These are phyloP conservation scores for Melanogrammus aeglefinus DNA, from an alignment of 2,797 vertebrate genomes.

Conservation along the genomic window DNA sequence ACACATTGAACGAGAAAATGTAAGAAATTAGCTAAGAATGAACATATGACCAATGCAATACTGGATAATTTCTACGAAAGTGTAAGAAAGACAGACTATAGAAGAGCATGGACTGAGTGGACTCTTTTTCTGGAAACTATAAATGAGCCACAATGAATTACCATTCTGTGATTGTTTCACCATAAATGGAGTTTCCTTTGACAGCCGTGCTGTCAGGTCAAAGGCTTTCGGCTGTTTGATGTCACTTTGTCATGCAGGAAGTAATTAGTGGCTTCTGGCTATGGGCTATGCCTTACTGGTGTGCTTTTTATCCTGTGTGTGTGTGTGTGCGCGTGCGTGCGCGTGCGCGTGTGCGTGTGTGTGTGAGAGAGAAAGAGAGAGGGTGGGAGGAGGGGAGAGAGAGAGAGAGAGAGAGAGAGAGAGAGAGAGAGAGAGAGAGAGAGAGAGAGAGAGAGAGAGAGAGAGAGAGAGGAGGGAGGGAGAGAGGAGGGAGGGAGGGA, in stretches of 20 bases:
- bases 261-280: not conserved
- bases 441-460: too few relatives aligned
- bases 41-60: not conserved
- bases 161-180: not conserved
- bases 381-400: too few relatives aligned
- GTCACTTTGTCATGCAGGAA: not conserved
- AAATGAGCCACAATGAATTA: not conserved
- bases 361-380: not conserved
- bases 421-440: not conserved
- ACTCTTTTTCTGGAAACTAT: not conserved
- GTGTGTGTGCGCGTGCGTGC: slow-evolving; percentile 13
- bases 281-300: not conserved
- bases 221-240: slow-evolving; percentile 36
- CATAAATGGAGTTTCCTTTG: slow-evolving; percentile 8
- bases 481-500: too few relatives aligned
- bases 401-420: too few relatives aligned
- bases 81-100: not conserved
- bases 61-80: not conserved
- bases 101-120: not conserved
- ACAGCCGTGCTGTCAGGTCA: slow-evolving; percentile 33
- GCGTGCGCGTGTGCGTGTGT: not conserved
- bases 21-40: too few relatives aligned
- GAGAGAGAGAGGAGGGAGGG: too few relatives aligned
- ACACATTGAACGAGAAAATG: not conserved
- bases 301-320: not conserved